Conservation (phyloP, 2,113 vertebrate genomes). For the Varanus salvator region DNA sequence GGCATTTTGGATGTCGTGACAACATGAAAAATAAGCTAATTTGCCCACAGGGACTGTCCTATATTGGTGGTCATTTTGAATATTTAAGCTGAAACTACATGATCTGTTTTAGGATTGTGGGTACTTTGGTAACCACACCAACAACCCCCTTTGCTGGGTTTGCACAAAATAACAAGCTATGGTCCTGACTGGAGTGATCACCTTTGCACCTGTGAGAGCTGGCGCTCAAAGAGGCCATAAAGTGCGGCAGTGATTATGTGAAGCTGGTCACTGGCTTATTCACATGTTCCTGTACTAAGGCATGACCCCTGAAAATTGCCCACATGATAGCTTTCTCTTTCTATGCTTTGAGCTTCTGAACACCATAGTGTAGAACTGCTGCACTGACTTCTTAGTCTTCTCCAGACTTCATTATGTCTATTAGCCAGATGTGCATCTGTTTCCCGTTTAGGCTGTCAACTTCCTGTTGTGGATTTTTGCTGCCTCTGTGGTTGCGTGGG, state of each 20-base stretch:
- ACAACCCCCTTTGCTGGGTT: too few relatives aligned
- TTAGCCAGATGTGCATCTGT: conserved; percentile 41
- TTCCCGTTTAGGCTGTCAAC: conserved; percentile 80
- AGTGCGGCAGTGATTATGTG: too few relatives aligned
- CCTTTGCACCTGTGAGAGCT: too few relatives aligned
- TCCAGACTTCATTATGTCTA: not conserved
- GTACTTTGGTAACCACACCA: too few relatives aligned
- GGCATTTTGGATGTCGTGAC: not conserved
- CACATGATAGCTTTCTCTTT: not conserved
- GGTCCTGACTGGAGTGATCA: too few relatives aligned
- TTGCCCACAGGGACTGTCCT: too few relatives aligned
- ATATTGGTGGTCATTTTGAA: too few relatives aligned
- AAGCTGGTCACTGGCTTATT: not conserved
- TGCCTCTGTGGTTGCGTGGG: conserved; percentile 87
- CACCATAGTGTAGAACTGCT: conserved; percentile 10
- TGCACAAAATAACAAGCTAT: too few relatives aligned
- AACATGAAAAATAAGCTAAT: too few relatives aligned
- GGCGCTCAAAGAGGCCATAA: too few relatives aligned
- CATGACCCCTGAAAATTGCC: not conserved
- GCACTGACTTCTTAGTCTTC: not conserved
- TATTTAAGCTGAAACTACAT: too few relatives aligned
- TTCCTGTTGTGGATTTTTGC: conserved; percentile 90
- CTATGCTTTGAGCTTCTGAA: not conserved
- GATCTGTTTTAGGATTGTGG: too few relatives aligned
- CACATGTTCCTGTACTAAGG: not conserved